Evolutionary conservation across 2,113 vertebrate genomes (phyloP).

Genomic region (Poicephalus meyeri): DNA sequence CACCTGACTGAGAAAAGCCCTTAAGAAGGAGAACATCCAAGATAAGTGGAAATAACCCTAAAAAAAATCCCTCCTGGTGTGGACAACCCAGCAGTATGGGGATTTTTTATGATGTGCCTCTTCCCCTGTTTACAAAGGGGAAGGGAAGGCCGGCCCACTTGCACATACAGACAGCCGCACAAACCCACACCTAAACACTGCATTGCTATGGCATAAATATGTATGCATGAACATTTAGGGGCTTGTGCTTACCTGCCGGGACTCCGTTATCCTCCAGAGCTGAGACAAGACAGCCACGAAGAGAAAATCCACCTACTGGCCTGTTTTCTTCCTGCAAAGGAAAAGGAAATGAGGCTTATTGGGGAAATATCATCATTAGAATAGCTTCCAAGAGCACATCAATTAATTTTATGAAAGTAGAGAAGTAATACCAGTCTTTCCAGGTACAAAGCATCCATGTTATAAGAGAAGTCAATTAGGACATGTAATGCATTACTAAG

Average conservation of each 20-base stretch:
- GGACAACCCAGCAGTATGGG: neutral
- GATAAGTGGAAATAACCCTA: neutral
- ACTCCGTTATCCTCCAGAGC: constrained; percentile 91
- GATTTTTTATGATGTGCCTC: neutral
- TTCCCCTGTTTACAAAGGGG: neutral
- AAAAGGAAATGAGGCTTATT: neutral
- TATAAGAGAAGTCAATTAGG: neutral
- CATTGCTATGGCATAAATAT: neutral
- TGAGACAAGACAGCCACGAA: constrained; percentile 90
- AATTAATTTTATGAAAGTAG: neutral
- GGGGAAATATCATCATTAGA: neutral
- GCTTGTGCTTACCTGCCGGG: constrained; percentile 80
- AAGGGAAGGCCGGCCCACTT: neutral
- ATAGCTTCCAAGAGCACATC: neutral
- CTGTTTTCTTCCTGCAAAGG: constrained; percentile 85
- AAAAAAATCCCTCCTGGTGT: neutral
- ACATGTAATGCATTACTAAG: neutral
- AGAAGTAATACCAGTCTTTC: neutral
- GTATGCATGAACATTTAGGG: neutral
- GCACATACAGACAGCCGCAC: neutral
- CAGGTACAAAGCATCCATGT: neutral
- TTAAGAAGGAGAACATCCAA: neutral
- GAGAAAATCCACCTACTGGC: constrained; percentile 88
- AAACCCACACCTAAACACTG: neutral
- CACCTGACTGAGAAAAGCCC: neutral